Conservation (phyloP, 1,140 invertebrate genomes). For the Eriocheir sinensis region DNA sequence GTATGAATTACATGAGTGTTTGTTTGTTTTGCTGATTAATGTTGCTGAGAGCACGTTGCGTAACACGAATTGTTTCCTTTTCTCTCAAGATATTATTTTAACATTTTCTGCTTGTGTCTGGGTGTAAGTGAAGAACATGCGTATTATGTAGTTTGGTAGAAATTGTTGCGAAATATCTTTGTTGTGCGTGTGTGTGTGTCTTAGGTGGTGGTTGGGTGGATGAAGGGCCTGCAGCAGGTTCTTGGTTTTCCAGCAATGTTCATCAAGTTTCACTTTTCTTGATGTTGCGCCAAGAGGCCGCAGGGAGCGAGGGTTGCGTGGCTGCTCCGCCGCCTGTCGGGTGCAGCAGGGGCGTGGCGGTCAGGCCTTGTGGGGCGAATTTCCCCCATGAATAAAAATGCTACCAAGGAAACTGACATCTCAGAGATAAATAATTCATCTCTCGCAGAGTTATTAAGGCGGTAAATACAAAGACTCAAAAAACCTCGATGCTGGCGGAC, state of each 20-base stretch:
- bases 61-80: too few species aligned
- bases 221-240: neutral
- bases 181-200: neutral
- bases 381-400: neutral
- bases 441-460: slow-evolving; percentile 2
- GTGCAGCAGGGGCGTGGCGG: neutral
- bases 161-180: too few species aligned
- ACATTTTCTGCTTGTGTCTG: too few species aligned
- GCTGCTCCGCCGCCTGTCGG: neutral
- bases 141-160: too few species aligned
- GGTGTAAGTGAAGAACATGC: too few species aligned
- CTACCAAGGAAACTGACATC: slow-evolving; percentile 13
- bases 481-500: neutral
- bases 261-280: neutral
- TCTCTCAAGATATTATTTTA: too few species aligned
- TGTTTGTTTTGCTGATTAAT: too few species aligned
- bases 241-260: neutral
- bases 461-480: neutral
- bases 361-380: slow-evolving; percentile 9
- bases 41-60: too few species aligned
- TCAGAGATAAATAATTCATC: slow-evolving; percentile 15
- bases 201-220: neutral
- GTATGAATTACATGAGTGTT: too few species aligned
- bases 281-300: neutral
- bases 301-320: neutral